Evolutionary conservation across 1,140 invertebrate genomes (phyloP).

Genomic region (Magallana ariakensis): DNA sequence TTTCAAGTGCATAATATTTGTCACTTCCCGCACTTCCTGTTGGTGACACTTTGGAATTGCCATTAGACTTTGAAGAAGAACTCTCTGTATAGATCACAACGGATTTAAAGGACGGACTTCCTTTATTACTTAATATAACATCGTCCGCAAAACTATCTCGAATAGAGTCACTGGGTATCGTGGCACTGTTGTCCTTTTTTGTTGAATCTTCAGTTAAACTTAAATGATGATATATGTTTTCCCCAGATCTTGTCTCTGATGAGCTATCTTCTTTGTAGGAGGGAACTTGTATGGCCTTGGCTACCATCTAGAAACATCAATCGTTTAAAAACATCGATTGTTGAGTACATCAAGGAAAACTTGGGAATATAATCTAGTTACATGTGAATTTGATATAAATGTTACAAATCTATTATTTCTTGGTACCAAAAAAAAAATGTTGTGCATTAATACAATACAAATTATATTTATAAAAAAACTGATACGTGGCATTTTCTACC

Average conservation of each 20-base stretch:
- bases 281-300: background rate
- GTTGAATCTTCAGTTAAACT: background rate
- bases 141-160: no score
- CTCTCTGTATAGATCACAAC: background rate
- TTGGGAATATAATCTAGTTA: no score
- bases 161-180: no score
- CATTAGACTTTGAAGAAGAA: background rate
- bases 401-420: no score
- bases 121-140: background rate
- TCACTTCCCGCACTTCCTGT: background rate
- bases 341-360: no score
- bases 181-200: no score
- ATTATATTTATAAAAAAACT: no score
- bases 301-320: background rate
- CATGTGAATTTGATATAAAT: no score
- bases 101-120: background rate
- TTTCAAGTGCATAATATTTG: constrained; percentile 9
- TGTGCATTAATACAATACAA: no score
- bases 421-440: no score
- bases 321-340: no score
- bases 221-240: background rate
- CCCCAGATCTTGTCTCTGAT: background rate
- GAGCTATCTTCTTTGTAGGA: background rate
- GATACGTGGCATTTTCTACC: no score
- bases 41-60: background rate